phyloP scores from a whole-genome alignment of 1,140 invertebrate species.

The Mylabris phalerata region DNA sequence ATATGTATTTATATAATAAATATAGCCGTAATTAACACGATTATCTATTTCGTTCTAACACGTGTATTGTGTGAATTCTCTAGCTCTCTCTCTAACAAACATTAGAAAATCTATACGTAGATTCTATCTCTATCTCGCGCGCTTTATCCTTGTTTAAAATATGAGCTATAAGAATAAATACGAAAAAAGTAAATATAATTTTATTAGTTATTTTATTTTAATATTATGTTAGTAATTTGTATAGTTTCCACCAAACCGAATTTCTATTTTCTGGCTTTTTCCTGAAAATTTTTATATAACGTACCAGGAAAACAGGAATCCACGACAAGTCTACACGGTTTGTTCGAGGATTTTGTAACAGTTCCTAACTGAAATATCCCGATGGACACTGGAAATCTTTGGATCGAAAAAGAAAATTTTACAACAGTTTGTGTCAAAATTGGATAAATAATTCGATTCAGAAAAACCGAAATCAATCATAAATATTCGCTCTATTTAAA shows the following conservation, averaged over 20 bases:
- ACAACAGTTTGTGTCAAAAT: conserved; percentile 1
- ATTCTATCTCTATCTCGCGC: not conserved
- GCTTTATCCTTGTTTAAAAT: no score
- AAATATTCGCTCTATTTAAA: no score
- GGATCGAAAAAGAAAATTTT: not conserved
- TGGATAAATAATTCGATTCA: not conserved
- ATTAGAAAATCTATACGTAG: not conserved
- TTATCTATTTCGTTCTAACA: no score
- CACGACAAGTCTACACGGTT: conserved; percentile 15
- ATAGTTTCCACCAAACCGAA: conserved; percentile 32
- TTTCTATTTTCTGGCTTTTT: conserved; percentile 41
- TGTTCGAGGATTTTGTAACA: conserved; percentile 14
- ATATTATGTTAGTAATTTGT: conserved; percentile 20
- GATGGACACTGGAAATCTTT: not conserved
- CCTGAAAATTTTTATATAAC: conserved; percentile 43
- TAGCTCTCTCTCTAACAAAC: not conserved
- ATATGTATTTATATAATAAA: not conserved
- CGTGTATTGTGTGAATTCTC: not conserved
- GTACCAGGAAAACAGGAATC: conserved; percentile 36
- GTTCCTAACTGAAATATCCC: conserved; percentile 12
- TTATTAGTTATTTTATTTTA: conserved; percentile 40
- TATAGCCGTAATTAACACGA: no score
- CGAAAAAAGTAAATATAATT: conserved; percentile 3
- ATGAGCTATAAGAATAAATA: no score
- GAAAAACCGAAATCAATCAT: not conserved